Evolutionary conservation across 1,140 invertebrate species (phyloP), one percentile per base, ranked within the genome.

Genomic region (Hirudo medicinalis): DNA sequence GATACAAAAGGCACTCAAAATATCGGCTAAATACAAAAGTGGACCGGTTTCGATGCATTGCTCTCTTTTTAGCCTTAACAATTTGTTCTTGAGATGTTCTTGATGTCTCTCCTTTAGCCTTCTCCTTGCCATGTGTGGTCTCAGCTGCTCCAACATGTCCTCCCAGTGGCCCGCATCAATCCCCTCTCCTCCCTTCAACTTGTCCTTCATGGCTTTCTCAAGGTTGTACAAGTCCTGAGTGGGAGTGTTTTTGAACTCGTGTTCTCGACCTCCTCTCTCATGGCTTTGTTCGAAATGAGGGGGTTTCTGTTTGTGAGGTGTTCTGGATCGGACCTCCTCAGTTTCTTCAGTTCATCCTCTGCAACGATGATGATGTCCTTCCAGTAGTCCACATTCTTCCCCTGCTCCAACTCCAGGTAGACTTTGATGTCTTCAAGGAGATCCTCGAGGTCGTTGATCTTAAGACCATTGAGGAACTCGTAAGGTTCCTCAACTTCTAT

Each of bases 401-500:
- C 88, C 74, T 88, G 86, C 74, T 86, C 84, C 55, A 86, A 75
- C 74, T 84, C 80, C 71, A 83, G 75, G 75, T 86, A 85, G 32
- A 88, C 87, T 82, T 94, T 92, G 72, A 99, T 99, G 81, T 99
- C 97, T 77, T 92, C 94, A 6, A 97, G 84, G 0, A 99, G 82
- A 83, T 99, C 96, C 80, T 99, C 96, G n/a, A 99, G 84, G 81
- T 99, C 95, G 74, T 89, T 87, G 15, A 91, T 87, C 8, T 90
- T 89, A 40, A 98, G 82, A 2, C 94, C 80, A 80, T 94, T 91
- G 0, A 99, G 84, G 80, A 96, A 94, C 0, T 91, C 92, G 77
- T 97, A 97, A 0, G 96, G 95, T 81, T 99, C 94, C 78, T 96
- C 92, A 91, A 99, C 94, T 84, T 98, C 94, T 32, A 97, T 89